Evolutionary conservation across 2,888 invertebrate genomes (phyloP), one percentile per base, ranked within the genome.

Genomic region (Notodonta dromedarius): DNA sequence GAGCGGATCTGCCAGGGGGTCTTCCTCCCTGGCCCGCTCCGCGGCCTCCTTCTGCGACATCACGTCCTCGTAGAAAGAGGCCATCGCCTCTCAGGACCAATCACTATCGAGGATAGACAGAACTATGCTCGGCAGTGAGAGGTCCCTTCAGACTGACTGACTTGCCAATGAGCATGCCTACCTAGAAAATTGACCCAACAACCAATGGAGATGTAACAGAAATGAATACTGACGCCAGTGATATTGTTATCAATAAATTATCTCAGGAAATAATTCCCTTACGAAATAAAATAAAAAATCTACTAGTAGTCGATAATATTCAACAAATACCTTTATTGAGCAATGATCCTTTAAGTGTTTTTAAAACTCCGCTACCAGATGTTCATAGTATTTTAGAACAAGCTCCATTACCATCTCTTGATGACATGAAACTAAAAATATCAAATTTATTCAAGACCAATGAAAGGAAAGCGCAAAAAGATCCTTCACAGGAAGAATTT

Each of bases 191-290:
- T 16, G 3, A 51, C 51, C 16, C 11, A 51, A 51, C 14, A 51
- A 24, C 50, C 7, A 9, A 50, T 50, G 11, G 14, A 16, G 50
- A 48, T 24, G 56, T 51, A 56, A n/a, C 6, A 9, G 88, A 89
- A 69, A 79, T 86, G 76, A 67, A 68, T 57, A 72, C 71, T 4
- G 79, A 82, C 69, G 84, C 86, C 4, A 90, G 89, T 73, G 79
- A 84, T 61, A 67, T 80, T 16, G 51, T 80, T 52, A 61, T 72
- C 14, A 78, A 73, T 52, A 72, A 63, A 57, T 46, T 77, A 56
- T 65, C 77, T 55, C 46, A 66, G 59, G 59, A 69, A 59, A 71
- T 35, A 57, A 70, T 24, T 56, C 71, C 44, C 32, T 62, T 5
- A 50, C 46, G 14, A 64, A 70, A 60, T 9, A 67, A 64, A 24